phyloP scores from a whole-genome alignment of 2,888 invertebrate species.

The Eupithecia tripunctaria region DNA sequence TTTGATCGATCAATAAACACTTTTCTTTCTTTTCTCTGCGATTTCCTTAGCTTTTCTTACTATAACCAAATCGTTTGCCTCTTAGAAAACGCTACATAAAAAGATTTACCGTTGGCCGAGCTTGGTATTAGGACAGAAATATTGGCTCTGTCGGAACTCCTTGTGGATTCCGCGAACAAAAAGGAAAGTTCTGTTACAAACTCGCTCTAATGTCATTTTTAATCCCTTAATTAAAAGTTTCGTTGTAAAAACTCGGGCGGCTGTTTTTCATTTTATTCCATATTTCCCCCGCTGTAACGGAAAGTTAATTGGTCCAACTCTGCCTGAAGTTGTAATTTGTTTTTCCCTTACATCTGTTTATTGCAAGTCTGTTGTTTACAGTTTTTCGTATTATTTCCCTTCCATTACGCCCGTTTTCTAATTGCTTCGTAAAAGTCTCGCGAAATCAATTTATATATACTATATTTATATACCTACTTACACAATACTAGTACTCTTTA shows the following conservation, averaged over 20 bases:
- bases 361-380: conserved; percentile 68
- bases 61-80: not conserved
- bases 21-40: not conserved
- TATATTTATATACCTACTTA: no score
- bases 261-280: conserved; percentile 82
- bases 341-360: conserved; percentile 77
- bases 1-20: no score
- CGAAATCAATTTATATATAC: not conserved
- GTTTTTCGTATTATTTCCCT: conserved; percentile 58
- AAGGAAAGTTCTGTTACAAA: conserved; percentile 74
- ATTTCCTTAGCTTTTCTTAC: not conserved
- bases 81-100: not conserved
- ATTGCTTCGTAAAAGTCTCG: conserved; percentile 38
- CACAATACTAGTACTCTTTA: no score
- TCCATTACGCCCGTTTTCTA: conserved; percentile 50
- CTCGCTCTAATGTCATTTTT: conserved; percentile 82
- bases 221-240: conserved; percentile 84
- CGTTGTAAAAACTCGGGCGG: conserved; percentile 72
- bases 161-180: conserved; percentile 63
- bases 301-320: conserved; percentile 83
- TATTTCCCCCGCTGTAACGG: conserved; percentile 81
- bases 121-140: conserved; percentile 11
- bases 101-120: not conserved
- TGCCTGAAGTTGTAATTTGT: conserved; percentile 81
- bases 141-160: conserved; percentile 52